These are phyloP conservation scores for Heliconius hermathena DNA, from an alignment of 1,140 invertebrate genomes.

Conservation along the genomic window DNA sequence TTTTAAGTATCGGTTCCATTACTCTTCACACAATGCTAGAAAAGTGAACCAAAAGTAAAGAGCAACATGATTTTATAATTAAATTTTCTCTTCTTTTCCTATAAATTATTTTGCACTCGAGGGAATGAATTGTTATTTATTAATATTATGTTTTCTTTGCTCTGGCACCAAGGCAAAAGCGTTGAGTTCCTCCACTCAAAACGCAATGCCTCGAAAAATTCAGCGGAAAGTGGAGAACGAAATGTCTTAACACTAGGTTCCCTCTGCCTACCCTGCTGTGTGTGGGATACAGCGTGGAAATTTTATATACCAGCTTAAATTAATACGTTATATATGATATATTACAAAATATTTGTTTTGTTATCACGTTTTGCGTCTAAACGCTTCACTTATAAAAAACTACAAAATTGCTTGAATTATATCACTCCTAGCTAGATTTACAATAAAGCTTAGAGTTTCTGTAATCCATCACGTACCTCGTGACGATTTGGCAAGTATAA, in stretches of 20 bases:
- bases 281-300: too few species aligned
- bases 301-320: too few species aligned
- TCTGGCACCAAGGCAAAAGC: too few species aligned
- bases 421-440: not conserved
- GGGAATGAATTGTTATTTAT: too few species aligned
- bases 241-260: too few species aligned
- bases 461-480: constrained; percentile 2
- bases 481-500: not conserved
- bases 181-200: too few species aligned
- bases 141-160: too few species aligned
- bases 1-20: not conserved
- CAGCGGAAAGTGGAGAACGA: too few species aligned
- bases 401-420: not conserved
- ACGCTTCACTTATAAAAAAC: not conserved
- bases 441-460: not conserved
- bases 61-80: not conserved
- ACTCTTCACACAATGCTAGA: not conserved
- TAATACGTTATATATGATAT: not conserved
- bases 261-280: too few species aligned
- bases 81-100: not conserved
- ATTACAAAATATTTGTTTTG: not conserved
- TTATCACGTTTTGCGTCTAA: not conserved
- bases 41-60: not conserved
- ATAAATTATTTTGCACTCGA: too few species aligned
- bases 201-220: too few species aligned